These are phyloP conservation scores for Ophion costatus DNA, from an alignment of 2,888 invertebrate genomes.

Conservation along the genomic window DNA sequence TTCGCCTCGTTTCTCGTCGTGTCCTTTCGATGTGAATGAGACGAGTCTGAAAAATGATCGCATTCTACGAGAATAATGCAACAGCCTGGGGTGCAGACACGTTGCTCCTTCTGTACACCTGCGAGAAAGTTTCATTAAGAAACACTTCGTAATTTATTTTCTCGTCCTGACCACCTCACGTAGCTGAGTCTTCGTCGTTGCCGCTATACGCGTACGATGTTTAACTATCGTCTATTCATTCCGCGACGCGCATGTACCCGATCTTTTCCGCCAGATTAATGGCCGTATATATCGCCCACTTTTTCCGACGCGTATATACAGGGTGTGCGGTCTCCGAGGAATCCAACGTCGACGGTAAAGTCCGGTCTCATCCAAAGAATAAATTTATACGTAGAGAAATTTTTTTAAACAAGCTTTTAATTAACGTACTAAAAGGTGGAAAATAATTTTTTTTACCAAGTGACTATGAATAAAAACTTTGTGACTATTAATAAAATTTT, in stretches of 20 bases:
- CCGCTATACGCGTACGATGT: conserved; percentile 52
- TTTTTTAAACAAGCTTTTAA: no score
- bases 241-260: conserved; percentile 37
- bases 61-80: conserved; percentile 31
- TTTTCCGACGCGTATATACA: conserved; percentile 35
- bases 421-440: no score
- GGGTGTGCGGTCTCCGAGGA: not conserved
- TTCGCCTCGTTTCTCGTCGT: conserved; percentile 22
- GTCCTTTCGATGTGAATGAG: conserved; percentile 72
- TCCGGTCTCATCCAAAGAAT: not conserved
- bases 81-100: not conserved
- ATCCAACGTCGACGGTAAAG: not conserved
- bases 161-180: conserved; percentile 62
- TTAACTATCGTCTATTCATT: conserved; percentile 44
- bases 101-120: conserved; percentile 42
- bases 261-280: conserved; percentile 38
- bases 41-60: conserved; percentile 77
- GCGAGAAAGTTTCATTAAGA: conserved; percentile 77
- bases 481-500: no score
- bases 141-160: conserved; percentile 78
- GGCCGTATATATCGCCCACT: conserved; percentile 44
- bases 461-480: no score
- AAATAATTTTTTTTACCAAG: no score
- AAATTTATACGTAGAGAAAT: no score
- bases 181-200: conserved; percentile 45